Percentiles rank a stretch among this genome's conserved stretches.
Evolutionary conservation across 2,888 invertebrate genomes (phyloP).

Genomic region (Caenorhabditis auriculariae): DNA sequence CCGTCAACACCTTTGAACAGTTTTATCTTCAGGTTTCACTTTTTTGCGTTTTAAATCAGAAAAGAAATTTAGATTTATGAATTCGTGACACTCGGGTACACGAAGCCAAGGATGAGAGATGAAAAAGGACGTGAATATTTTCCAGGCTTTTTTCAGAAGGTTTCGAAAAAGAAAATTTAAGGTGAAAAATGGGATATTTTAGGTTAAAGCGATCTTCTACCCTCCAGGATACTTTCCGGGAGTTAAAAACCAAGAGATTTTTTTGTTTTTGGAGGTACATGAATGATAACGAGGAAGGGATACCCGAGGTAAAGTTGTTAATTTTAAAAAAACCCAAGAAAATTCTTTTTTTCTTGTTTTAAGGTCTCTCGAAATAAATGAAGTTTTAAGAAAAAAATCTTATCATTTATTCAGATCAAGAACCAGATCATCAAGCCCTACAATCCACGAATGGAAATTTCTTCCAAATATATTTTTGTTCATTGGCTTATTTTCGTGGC

Average conservation of each 20-base stretch:
- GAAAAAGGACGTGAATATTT: conserved; percentile 64
- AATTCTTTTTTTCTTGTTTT: too few relatives aligned
- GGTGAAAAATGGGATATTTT: not conserved
- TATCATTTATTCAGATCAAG: conserved; percentile 27
- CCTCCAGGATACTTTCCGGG: conserved; percentile 87
- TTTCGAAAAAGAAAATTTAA: conserved; percentile 42
- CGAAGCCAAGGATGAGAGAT: conserved; percentile 71
- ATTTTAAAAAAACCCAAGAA: not conserved
- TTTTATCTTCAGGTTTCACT: conserved; percentile 70
- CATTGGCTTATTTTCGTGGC: conserved; percentile 3
- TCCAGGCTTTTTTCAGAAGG: conserved; percentile 66
- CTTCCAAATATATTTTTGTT: conserved; percentile 2
- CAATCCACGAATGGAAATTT: conserved; percentile 2
- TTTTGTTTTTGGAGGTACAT: conserved; percentile 70
- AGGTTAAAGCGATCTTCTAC: conserved; percentile 75
- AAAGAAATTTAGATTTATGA: too few relatives aligned
- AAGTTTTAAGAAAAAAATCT: too few relatives aligned
- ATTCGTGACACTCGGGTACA: conserved; percentile 71
- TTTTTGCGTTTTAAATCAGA: too few relatives aligned
- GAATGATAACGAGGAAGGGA: conserved; percentile 76
- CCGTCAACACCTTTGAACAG: conserved; percentile 38
- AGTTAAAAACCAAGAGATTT: conserved; percentile 20
- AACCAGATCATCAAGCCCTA: conserved; percentile 44
- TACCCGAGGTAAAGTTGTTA: conserved; percentile 73
- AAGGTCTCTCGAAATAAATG: too few relatives aligned